Evolutionary conservation across 2,888 invertebrate species (phyloP).

Genomic region (Caenorhabditis plicata): DNA sequence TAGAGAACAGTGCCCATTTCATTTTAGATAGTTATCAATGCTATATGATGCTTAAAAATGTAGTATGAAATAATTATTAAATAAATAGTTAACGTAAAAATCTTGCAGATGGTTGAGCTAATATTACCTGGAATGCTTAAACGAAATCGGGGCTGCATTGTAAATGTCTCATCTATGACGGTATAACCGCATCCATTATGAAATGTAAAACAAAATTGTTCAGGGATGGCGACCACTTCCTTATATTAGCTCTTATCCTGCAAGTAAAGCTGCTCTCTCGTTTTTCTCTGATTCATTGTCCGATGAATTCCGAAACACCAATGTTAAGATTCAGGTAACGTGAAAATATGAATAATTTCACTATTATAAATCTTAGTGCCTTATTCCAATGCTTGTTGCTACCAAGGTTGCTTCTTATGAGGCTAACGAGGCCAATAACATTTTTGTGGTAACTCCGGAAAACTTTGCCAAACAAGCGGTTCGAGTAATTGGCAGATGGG

Average conservation of each 20-base stretch:
- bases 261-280: conserved; percentile 61
- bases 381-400: conserved; percentile 63
- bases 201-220: conserved; percentile 5
- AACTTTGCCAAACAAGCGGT: conserved; percentile 61
- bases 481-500: conserved; percentile 53
- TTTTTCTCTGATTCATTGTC: conserved; percentile 60
- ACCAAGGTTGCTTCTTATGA: conserved; percentile 64
- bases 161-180: conserved; percentile 64
- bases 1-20: background rate
- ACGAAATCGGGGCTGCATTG: conserved; percentile 57
- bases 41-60: no score
- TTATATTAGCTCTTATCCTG: conserved; percentile 62
- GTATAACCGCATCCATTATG: conserved; percentile 11
- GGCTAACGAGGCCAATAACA: conserved; percentile 56
- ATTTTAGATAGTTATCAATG: no score
- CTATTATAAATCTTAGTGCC: conserved; percentile 41
- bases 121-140: conserved; percentile 63
- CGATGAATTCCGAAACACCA: conserved; percentile 56
- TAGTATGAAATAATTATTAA: no score
- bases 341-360: background rate
- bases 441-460: conserved; percentile 60
- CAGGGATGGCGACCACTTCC: conserved; percentile 64
- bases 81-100: no score
- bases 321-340: conserved; percentile 56
- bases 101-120: conserved; percentile 56